Evolutionary conservation across 2,888 invertebrate genomes (phyloP), one percentile per base, ranked within the genome.

Genomic region (Polydesmus complanatus): DNA sequence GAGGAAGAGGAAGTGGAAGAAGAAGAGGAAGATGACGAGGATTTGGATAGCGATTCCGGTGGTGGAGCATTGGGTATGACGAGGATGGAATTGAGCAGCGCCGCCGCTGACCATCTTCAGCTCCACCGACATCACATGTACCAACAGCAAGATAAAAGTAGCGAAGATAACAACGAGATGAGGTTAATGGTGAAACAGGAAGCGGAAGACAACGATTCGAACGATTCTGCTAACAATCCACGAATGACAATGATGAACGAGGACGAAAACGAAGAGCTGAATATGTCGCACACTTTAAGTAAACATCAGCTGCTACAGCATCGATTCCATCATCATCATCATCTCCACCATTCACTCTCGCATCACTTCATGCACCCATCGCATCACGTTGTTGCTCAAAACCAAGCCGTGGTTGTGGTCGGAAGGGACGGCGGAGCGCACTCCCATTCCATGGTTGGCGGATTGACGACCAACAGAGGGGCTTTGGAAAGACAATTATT

Each of bases 1-100:
- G 63, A 62, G 23, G 63, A 63, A 5, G 62, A 59, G 18, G 63
- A 65, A 3, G 63, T 63, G 18, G 65, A 64, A 27, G 64, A 64
- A 47, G 61, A 62, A 14, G 61, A 61, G 19, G 59, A 63, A 2
- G 66, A 65, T 27, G 62, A 61, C 19, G 49, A 58, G 3, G 66
- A 67, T 37, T 58, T 57, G 14, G 62, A 63, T 26, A 21, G 52
- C 27, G 47, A 14, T 22, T n/a, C 23, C 56, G 50, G 19, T 47
- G 25, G 11, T 27, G 55, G 49, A 48, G 49, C 52, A 52, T 47
- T 49, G 48, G 3, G 21, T 22, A 22, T n/a, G 3, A 8, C n/a
- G 8, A 22, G 26, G 19, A 50, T 27, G n/a, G 25, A 25, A 5
- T 21, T 1, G 27, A 48, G n/a, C 47, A 3, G 3, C 1, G 48